Evolutionary conservation across 2,113 vertebrate genomes (phyloP).

Genomic region (Crotalus viridis): DNA sequence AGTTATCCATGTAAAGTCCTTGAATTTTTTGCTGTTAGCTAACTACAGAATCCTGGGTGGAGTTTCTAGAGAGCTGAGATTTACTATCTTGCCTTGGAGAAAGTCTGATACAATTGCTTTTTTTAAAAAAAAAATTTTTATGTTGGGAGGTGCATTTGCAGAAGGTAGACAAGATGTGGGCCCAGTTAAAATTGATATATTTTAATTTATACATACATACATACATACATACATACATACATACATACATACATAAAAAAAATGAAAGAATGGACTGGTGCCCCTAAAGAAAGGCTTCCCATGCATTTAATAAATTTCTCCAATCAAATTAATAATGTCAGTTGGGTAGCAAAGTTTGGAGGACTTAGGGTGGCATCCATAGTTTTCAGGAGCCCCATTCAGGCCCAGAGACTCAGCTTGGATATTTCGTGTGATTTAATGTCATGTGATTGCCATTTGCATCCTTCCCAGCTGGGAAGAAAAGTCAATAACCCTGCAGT

Average conservation of each 20-base stretch:
- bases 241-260: no score
- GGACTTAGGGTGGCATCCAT: neutral
- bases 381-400: neutral
- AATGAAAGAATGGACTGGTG: neutral
- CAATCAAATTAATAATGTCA: neutral
- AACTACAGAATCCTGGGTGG: neutral
- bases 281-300: neutral
- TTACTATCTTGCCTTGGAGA: neutral
- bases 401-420: neutral
- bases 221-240: no score
- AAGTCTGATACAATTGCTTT: neutral
- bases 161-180: neutral
- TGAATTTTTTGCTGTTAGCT: neutral
- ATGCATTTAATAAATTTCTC: neutral
- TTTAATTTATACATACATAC: neutral
- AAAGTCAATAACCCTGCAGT: neutral
- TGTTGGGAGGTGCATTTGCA: neutral
- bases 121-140: neutral
- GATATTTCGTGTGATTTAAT: neutral
- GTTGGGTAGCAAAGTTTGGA: neutral
- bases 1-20: neutral
- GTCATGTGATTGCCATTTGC: neutral
- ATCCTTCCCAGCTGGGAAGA: neutral
- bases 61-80: neutral
- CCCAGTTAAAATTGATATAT: neutral